These are phyloP conservation scores for Eubucco bourcierii DNA, from an alignment of 2,113 vertebrate genomes.

Conservation along the genomic window DNA sequence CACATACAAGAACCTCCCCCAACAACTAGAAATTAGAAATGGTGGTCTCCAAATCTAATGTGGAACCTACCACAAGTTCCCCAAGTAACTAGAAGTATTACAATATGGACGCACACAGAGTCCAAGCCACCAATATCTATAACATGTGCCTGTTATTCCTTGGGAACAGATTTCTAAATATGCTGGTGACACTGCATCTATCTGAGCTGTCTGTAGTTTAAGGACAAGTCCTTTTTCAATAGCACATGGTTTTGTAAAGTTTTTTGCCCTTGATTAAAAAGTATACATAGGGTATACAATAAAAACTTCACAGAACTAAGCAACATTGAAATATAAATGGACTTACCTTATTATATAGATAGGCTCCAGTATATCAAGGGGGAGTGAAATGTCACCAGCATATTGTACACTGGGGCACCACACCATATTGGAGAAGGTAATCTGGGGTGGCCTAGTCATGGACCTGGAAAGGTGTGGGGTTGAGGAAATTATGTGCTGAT, in stretches of 20 bases:
- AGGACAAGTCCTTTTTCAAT: constrained; percentile 56
- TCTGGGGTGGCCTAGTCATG: constrained; percentile 49
- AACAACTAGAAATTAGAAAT: background rate
- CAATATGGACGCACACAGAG: background rate
- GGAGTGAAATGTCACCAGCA: constrained; percentile 55
- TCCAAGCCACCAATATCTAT: background rate
- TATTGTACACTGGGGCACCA: constrained; percentile 49
- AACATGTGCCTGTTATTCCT: background rate
- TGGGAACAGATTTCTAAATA: background rate
- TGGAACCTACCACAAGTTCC: background rate
- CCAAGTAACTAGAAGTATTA: background rate
- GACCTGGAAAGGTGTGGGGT: constrained; percentile 43
- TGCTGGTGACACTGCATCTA: constrained; percentile 47
- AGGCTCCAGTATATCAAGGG: constrained; percentile 45
- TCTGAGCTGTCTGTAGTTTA: background rate
- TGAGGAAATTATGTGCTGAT: constrained; percentile 52
- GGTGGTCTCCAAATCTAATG: background rate
- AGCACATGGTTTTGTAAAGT: constrained; percentile 65
- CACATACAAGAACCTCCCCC: too few relatives aligned
- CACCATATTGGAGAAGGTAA: constrained; percentile 42
- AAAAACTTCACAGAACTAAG: constrained; percentile 70
- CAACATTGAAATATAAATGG: constrained; percentile 55
- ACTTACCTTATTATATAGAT: constrained; percentile 21
- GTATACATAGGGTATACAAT: background rate
- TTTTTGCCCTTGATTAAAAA: constrained; percentile 47